A percentile compares a stretch with the other conserved stretches of the same genome.
Evolutionary conservation across 1,140 invertebrate genomes (phyloP).

Genomic region (Phocides pigmalion): DNA sequence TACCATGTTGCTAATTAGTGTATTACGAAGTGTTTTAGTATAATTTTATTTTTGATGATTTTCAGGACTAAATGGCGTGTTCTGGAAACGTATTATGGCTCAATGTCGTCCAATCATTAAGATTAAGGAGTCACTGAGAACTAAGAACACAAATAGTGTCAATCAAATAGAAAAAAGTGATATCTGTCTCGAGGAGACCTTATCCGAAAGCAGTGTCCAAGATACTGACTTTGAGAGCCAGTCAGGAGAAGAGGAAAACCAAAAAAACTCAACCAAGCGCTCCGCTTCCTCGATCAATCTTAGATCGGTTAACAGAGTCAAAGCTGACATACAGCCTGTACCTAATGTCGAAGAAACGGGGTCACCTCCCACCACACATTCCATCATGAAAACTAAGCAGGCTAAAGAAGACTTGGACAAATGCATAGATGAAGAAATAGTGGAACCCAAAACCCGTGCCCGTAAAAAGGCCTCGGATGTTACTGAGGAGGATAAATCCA

Average conservation of each 20-base stretch:
- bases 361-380: conserved; percentile 69
- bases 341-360: conserved; percentile 79
- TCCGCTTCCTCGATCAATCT: conserved; percentile 22
- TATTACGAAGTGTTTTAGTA: conserved; percentile 27
- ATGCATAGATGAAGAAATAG: conserved; percentile 73
- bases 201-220: neutral
- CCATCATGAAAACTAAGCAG: conserved; percentile 82
- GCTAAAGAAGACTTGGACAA: conserved; percentile 75
- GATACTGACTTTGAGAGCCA: neutral
- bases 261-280: neutral
- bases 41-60: conserved; percentile 43
- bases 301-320: conserved; percentile 43
- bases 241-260: neutral
- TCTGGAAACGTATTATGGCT: conserved; percentile 48
- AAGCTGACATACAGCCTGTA: conserved; percentile 56
- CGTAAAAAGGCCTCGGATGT: conserved; percentile 75
- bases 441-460: conserved; percentile 76
- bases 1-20: conserved; percentile 46
- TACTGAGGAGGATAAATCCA: conserved; percentile 67
- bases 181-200: neutral
- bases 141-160: conserved; percentile 10
- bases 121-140: conserved; percentile 18
- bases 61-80: conserved; percentile 64
- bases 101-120: conserved; percentile 43
- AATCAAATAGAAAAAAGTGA: neutral